Base-by-base conservation (phyloP, 2,888 invertebrate species). In the Caenorhabditis sp. region DNA sequence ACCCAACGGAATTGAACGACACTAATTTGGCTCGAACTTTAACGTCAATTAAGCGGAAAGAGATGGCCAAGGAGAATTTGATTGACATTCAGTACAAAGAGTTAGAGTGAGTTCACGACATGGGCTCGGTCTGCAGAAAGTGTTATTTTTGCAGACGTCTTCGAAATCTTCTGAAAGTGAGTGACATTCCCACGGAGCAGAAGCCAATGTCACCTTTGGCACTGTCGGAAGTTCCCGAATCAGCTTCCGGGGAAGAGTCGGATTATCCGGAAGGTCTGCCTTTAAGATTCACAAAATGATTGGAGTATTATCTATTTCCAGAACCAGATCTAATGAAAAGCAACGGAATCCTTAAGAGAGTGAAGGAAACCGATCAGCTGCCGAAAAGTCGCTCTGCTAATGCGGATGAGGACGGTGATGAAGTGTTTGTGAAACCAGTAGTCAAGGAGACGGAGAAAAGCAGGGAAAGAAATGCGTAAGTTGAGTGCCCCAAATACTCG, bases 1-100 rank as follows among this genome's bases (percentile, higher is more conserved):
- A 79, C 55, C 81, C 81, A 41, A 76, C 81, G 22, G 81, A 79
- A 30, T 30, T 81, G 45, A 79, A 81, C 35, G 79, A 81, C 45
- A 79, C 81, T 1, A 71, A 81, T 30, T 52, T 81, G 70, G 81
- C 81, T 4, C 56, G 73, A 32, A 81, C 81, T 2, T 32, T 79
- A 30, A 75, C 81, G 17, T 41, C 63, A 41, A 73, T 81, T 27
- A 63, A 72, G 32, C 27, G 43, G 27, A 72, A 76, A 27, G 65
- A 77, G 39, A 72, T 81, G 4, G 76, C 68, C 9, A 74, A 71
- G 24, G 75, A 81, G 30, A 71, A 78, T 3, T 41, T 78, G 37
- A 79, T 81, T 26, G 59, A 70, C 24, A 62, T 76, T 9, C 81
- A 81, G 43, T 46, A 62, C 5, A 62, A 59, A 15, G 66, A 75